Evolutionary conservation across 2,888 invertebrate species (phyloP), one percentile per base, ranked within the genome.

Genomic region (Frankliniella intonsa): DNA sequence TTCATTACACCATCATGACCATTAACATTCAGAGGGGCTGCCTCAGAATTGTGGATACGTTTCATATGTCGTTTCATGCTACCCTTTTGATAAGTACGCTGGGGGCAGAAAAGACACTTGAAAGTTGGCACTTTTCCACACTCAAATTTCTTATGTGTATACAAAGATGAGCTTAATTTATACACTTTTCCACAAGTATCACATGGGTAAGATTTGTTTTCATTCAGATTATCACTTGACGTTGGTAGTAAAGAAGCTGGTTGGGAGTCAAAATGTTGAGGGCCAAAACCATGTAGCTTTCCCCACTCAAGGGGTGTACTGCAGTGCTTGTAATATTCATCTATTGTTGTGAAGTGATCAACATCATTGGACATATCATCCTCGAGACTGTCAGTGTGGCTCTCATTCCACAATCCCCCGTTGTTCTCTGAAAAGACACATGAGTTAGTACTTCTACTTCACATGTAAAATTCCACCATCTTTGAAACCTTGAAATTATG

Each of bases 121-220:
- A 87, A 88, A 80, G 84, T 85, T 3, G 88, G 88, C 25, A 86
- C 86, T 83, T 86, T 86, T 22, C 88, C 88, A 83, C 88, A 88
- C 84, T 88, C 86, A 81, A 84, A 84, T 82, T 82, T 84, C 62
- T 82, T 83, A 80, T 84, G 84, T 27, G 83, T 83, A 81, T 83
- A 81, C 22, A 85, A 82, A 7, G 83, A 83, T 27, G 83, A 81
- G 55, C 83, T 82, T 19, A 82, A 51, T 8, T 82, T 80, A 80
- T 85, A 85, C 17, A 81, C 82, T 81, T 83, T 82, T 49, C 83
- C 83, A 80, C 85, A 85, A 80, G 81, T 82, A 19, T 82, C 82
- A 82, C 84, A 85, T 12, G 69, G 9, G 22, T 25, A 76, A 11
- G 69, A 76, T 12, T 76, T 76, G 25, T 25, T 76, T 76, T 76